Percentiles rank a stretch among this genome's conserved stretches.
Evolutionary conservation across 2,888 invertebrate genomes (phyloP).

Genomic region (Drosophila flavopinicola): DNA sequence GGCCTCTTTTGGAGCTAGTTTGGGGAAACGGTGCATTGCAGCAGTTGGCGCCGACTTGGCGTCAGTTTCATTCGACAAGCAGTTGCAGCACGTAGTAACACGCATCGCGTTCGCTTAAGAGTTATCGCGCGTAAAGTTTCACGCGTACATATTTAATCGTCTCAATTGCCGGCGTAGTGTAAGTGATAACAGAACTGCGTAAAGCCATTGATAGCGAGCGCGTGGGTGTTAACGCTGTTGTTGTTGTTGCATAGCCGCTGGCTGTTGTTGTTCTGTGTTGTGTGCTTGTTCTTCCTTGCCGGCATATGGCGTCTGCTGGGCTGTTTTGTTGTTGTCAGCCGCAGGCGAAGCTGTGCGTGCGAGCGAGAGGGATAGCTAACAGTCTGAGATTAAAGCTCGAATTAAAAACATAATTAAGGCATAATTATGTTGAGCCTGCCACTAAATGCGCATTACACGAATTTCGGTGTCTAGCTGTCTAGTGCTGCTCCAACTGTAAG

Average conservation of each 20-base stretch:
- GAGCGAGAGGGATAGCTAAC: background rate
- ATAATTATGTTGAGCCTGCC: conserved; percentile 35
- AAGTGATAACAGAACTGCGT: conserved; percentile 38
- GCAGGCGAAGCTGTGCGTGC: background rate
- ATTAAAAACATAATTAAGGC: conserved; percentile 43
- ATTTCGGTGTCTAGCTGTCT: background rate
- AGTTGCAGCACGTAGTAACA: conserved; percentile 38
- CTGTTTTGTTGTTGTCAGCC: conserved; percentile 23
- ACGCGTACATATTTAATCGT: conserved; percentile 20
- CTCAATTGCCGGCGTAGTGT: conserved; percentile 45
- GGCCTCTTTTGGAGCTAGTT: conserved; percentile 34
- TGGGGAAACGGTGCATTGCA: conserved; percentile 40
- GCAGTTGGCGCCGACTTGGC: conserved; percentile 61
- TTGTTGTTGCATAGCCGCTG: conserved; percentile 1
- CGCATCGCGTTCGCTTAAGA: conserved; percentile 14
- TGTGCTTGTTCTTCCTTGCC: conserved; percentile 44
- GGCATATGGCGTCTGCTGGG: conserved; percentile 67
- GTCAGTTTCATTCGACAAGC: conserved; percentile 51
- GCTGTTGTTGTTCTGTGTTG: conserved; percentile 22
- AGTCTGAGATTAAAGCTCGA: conserved; percentile 28
- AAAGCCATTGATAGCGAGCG: conserved; percentile 45
- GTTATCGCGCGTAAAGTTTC: conserved; percentile 55
- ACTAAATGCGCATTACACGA: conserved; percentile 48
- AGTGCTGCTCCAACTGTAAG: conserved; percentile 42
- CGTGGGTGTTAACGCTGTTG: conserved; percentile 23